Evolutionary conservation across 2,797 vertebrate species (phyloP), one percentile per base, ranked within the genome.

Genomic region (Gallinago stenura): DNA sequence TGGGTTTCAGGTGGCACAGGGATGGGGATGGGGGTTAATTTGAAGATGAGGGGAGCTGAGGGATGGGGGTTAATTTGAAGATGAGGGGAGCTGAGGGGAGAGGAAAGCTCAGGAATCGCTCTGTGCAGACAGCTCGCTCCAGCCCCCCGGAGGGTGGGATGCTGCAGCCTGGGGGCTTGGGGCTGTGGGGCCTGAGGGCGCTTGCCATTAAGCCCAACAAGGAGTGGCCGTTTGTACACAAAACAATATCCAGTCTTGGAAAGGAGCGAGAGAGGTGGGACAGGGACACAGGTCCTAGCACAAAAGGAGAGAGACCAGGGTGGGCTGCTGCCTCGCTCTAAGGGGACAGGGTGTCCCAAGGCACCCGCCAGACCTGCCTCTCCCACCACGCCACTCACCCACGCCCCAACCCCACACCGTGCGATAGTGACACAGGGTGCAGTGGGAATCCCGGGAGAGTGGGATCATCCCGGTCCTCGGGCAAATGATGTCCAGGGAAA

Each of bases 401-500:
- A 24, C 10, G 19, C 39, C 56, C 48, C 93, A 94, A 77, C 57
- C 76, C 76, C 68, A 94, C 12, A 54, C 62, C 37, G 90, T 87
- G 89, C 83, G 87, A 90, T 39, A 73, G 76, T 82, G 89, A 70
- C 62, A 72, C 9, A 46, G 37, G 93, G 48, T 17, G 43, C 43
- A 84, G 78, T 3, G 25, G 87, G 78, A 96, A 93, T 90, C 83
- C 68, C 39, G 16, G 89, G 7, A 45, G 35, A 81, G 33, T 28
- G 31, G 64, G 81, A 94, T 85, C 62, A 33, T 61, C 68, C 72
- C 6, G 35, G 62, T 94, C 83, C 91, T 94, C 81, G 15, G 68
- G 87, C 76, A 89, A 94, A 88, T 57, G 97, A 96, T 83, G 57
- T 97, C 96, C 97, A 97, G 94, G 89, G 76, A 71, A 94, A 94